Base-by-base conservation (phyloP, 2,113 vertebrate species). In the Myotis davidii region DNA sequence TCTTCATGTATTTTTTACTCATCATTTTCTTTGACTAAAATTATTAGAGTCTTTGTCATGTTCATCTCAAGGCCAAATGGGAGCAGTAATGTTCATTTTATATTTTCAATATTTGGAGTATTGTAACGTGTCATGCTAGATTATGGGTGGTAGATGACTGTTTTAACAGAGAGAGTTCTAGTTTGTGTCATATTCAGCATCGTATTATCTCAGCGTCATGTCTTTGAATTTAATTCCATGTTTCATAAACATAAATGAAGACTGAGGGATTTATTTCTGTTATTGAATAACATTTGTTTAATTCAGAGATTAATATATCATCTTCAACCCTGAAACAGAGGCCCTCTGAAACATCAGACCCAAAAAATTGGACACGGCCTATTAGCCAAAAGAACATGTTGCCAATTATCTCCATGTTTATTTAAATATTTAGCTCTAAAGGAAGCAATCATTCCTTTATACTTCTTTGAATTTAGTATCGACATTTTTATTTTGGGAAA, bases 401-500 rank as follows among this genome's bases (percentile, higher is more conserved):
- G 93, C 96, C 95, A 97, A 97, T 97, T 97, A 96, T 97, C 96
- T 98, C 91, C 96, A 97, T 96, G 94, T 98, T 97, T 98, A 98
- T 98, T 98, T 97, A 96, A 97, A 96, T 98, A 97, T 94, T 96
- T 97, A 96, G 79, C 91, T 96, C 89, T 97, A 97, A 97, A 98
- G 97, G 97, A 98, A 97, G 97, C 96, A 97, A 94, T 97, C 94
- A 97, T 98, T 96, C 97, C 96, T 97, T 97, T 98, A 97, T 98
- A 97, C 85, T 97, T 97, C 89, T 98, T 97, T 94, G 97, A 97
- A 98, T 98, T 98, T 98, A 97, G 97, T 97, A 96, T 97, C 73
- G 97, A 98, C 97, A 97, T 97, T 97, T 98, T 98, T 97, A 97
- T 97, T 98, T 97, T 95, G 93, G 97, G 97, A 96, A 97, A 97